Conservation (phyloP, 2,113 vertebrate genomes). For the Lophochroa leadbeateri region DNA sequence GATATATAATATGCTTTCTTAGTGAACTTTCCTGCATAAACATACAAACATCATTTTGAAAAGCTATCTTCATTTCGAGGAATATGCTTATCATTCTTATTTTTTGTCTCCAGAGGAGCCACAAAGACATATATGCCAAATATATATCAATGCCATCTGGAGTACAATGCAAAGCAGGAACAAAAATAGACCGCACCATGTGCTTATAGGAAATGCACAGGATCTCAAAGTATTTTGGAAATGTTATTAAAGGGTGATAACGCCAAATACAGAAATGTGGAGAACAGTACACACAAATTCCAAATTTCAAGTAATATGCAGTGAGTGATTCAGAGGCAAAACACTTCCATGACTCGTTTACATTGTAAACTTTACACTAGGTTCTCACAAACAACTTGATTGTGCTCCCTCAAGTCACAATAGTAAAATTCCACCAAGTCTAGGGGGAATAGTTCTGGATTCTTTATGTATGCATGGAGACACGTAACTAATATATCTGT, state of each 20-base stretch:
- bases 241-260: not conserved
- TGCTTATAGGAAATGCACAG: not conserved
- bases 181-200: not conserved
- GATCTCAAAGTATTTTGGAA: not conserved
- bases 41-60: not conserved
- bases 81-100: not conserved
- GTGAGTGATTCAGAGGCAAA: not conserved
- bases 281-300: not conserved
- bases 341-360: not conserved
- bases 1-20: not conserved
- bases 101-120: not conserved
- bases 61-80: not conserved
- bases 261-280: not conserved
- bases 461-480: not conserved
- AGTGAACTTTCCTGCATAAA: not conserved
- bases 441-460: not conserved
- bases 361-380: not conserved
- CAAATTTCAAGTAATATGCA: not conserved
- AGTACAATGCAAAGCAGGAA: not conserved
- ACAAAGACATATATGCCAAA: not conserved
- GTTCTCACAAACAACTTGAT: not conserved
- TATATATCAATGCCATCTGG: slow-evolving; percentile 17
- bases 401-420: not conserved
- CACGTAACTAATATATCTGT: not conserved
- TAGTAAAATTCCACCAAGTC: not conserved